Base-by-base conservation (phyloP, 2,113 vertebrate genomes). In the Bothrops jararaca region DNA sequence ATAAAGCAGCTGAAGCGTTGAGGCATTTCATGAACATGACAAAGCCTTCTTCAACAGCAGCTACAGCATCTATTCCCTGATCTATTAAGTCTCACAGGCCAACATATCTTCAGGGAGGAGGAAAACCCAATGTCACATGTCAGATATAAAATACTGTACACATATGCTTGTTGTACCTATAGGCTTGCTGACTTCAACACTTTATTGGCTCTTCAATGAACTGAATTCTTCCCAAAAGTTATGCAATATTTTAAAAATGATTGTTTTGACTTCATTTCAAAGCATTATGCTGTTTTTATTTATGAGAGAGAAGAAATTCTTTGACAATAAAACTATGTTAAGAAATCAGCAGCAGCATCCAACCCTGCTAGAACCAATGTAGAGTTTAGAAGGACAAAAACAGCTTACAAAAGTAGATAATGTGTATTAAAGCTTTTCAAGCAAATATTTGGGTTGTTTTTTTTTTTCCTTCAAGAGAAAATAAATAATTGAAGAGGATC, bases 181-280 rank as follows among this genome's bases (percentile, higher is more conserved):
- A 23, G 5, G 1, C 45, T 93, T 87, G n/a, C 24, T 69, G 48
- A 48, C 15, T 88, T 88, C 85, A 90, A 34, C 4, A 90, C 58
- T 60, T 94, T 53, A 52, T 53, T 60, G 92, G 48, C 18, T 92
- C 20, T 58, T 26, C 94, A 91, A 18, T 69, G 15, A 29, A 54
- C 60, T 13, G 90, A 2, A 52, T 92, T 93, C 3, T 26, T 50
- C 42, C 90, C 92, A 89, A 10, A 8, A 29, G 7, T 15, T 90
- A 69, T 57, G 56, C 87, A 45, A 60, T 56, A 52, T 93, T 90
- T 53, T 93, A 2, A 0, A 0, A 86, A 74, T 89, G 90, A 39
- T 18, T 85, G 9, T 13, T 45, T 91, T 88, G 26, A 89, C 86
- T 89, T 91, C 53, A 92, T 92, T 91, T 95, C 89, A 94, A 93